A percentile compares a stretch with the other conserved stretches of the same genome.
Evolutionary conservation across 2,113 vertebrate genomes (phyloP).

Genomic region (Zingel zingel): DNA sequence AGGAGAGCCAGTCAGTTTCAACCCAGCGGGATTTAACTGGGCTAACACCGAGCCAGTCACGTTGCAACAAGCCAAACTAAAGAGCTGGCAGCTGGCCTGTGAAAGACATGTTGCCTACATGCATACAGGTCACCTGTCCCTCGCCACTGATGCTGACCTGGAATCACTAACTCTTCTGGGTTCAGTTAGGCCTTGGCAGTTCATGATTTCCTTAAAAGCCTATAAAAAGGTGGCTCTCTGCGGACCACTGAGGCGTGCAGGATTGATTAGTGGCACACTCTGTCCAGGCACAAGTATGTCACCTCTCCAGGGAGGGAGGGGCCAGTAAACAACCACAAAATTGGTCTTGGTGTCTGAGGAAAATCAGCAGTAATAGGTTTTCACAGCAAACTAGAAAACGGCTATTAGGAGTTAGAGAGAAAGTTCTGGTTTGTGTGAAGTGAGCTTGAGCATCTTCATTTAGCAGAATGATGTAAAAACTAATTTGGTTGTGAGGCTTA

Average conservation of each 20-base stretch:
- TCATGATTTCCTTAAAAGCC: conserved; percentile 64
- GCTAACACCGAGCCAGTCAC: conserved; percentile 4
- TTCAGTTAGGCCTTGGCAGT: conserved; percentile 43
- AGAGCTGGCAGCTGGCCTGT: conserved; percentile 27
- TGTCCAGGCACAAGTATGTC: conserved; percentile 73
- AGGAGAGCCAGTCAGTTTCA: conserved; percentile 2
- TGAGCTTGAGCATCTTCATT: not conserved
- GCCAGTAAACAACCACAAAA: conserved; percentile 61
- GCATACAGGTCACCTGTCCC: conserved; percentile 59
- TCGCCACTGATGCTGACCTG: conserved; percentile 43
- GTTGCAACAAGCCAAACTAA: conserved; percentile 31
- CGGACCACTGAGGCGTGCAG: conserved; percentile 23
- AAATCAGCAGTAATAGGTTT: conserved; percentile 63
- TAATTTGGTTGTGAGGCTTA: not conserved
- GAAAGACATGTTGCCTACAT: conserved; percentile 36
- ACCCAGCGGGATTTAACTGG: conserved; percentile 9
- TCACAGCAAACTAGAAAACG: conserved; percentile 39
- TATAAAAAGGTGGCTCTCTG: conserved; percentile 54
- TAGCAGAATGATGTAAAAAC: not conserved
- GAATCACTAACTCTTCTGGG: conserved; percentile 47
- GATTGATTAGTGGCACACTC: conserved; percentile 68
- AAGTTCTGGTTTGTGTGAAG: conserved; percentile 2
- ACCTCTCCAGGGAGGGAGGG: conserved; percentile 58
- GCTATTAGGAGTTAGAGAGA: not conserved
- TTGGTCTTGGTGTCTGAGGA: conserved; percentile 48